Evolutionary conservation across 2,888 invertebrate genomes (phyloP), one percentile per base, ranked within the genome.

Genomic region (Coronaproctus castanopsis): DNA sequence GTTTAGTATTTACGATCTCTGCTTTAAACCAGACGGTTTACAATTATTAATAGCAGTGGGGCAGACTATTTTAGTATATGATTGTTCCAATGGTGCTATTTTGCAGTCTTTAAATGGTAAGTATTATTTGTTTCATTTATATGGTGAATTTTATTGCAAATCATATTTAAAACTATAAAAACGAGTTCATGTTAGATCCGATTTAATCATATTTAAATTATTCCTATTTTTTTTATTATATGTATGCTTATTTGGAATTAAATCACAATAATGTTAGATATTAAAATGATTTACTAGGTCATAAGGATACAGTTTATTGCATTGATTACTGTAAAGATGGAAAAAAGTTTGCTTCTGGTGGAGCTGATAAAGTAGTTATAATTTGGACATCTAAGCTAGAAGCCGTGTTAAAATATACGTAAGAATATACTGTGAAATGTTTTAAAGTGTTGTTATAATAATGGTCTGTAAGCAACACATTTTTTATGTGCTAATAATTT

Each of bases 381-480:
- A 88, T 98, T 65, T 98, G 97, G 97, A 92, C 90, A 1, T 85
- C 85, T 36, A 91, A 92, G 74, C 78, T 97, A 68, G 95, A 96
- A 75, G 96, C 95, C 21, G 80, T 95, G 64, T 75, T 97, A 2
- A 96, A 96, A 77, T 98, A 95, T 74, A 85, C 87, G 90, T 92
- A 76, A 79, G 83, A 36, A 10, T 20, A 52, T 52, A n/a, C n/a
- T n/a, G n/a, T n/a, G n/a, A n/a, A n/a, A n/a, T n/a, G n/a, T n/a
- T n/a, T n/a, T n/a, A n/a, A n/a, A n/a, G n/a, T n/a, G n/a, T n/a
- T n/a, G n/a, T n/a, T n/a, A n/a, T n/a, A n/a, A n/a, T n/a, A n/a
- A n/a, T n/a, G n/a, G n/a, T n/a, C n/a, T n/a, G n/a, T n/a, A n/a
- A n/a, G n/a, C n/a, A n/a, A n/a, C n/a, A n/a, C n/a, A n/a, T n/a